Evolutionary conservation across 2,113 vertebrate species (phyloP).

Genomic region (Hydropotes inermis): DNA sequence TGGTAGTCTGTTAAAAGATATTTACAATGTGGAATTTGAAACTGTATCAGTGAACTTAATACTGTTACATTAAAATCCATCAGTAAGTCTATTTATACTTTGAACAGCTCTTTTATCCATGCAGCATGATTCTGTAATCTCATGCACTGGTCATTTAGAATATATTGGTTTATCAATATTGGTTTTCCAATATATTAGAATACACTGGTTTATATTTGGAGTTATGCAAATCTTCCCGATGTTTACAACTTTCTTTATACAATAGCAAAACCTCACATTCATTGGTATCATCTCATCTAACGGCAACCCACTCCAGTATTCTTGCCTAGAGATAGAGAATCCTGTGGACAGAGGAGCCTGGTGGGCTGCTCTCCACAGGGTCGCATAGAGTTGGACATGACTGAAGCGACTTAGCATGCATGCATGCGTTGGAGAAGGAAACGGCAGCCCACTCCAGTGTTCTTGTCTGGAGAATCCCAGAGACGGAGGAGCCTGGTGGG

Average conservation of each 20-base stretch:
- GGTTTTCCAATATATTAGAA: background rate
- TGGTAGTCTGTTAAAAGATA: background rate
- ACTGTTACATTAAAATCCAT: background rate
- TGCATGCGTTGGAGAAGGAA: too few species aligned
- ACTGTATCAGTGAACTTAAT: background rate
- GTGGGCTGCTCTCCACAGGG: too few species aligned
- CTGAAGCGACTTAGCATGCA: too few species aligned
- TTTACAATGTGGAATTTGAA: background rate
- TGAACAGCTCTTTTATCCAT: background rate
- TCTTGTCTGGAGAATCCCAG: too few species aligned
- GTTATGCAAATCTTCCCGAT: background rate
- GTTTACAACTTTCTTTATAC: background rate
- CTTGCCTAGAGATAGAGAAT: too few species aligned
- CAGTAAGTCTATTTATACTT: background rate
- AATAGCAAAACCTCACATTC: background rate
- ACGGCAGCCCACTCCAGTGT: too few species aligned
- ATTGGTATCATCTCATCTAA: background rate
- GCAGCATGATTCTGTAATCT: background rate
- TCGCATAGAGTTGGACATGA: too few species aligned
- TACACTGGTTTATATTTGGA: background rate
- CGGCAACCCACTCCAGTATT: too few species aligned
- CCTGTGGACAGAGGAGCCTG: too few species aligned
- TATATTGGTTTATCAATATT: background rate
- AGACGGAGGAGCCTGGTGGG: too few species aligned
- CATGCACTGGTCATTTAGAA: background rate